A percentile compares a stretch with the other conserved stretches of the same genome.
phyloP scores from a whole-genome alignment of 2,797 vertebrate species.

The Cheirogaleus major region DNA sequence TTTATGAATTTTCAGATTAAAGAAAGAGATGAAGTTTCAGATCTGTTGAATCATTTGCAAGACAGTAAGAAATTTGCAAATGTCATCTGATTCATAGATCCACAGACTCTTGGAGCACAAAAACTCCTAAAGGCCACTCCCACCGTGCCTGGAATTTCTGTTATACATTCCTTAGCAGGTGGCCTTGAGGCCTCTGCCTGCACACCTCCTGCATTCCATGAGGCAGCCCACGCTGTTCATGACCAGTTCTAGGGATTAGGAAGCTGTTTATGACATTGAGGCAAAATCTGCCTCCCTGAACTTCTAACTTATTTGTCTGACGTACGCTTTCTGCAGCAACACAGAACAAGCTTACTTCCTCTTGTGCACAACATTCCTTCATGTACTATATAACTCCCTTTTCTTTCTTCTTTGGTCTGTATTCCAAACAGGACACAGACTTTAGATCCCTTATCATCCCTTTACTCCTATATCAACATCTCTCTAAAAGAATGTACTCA shows the following conservation, averaged over 20 bases:
- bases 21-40: background rate
- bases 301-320: background rate
- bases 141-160: accelerated
- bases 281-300: background rate
- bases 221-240: background rate
- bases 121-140: background rate
- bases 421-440: background rate
- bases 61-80: background rate
- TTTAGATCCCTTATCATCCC: background rate
- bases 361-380: accelerated
- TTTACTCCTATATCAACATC: background rate
- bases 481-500: background rate
- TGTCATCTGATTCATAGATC: background rate
- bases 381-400: accelerated
- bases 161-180: background rate
- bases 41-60: background rate
- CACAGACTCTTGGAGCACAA: background rate
- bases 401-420: background rate
- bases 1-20: background rate
- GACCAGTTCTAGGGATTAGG: background rate
- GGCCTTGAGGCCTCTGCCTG: background rate
- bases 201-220: background rate
- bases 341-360: background rate
- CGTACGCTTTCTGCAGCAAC: background rate
- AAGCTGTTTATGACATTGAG: background rate